phyloP scores from a whole-genome alignment of 2,113 vertebrate genomes.

The Engystomops pustulosus region DNA sequence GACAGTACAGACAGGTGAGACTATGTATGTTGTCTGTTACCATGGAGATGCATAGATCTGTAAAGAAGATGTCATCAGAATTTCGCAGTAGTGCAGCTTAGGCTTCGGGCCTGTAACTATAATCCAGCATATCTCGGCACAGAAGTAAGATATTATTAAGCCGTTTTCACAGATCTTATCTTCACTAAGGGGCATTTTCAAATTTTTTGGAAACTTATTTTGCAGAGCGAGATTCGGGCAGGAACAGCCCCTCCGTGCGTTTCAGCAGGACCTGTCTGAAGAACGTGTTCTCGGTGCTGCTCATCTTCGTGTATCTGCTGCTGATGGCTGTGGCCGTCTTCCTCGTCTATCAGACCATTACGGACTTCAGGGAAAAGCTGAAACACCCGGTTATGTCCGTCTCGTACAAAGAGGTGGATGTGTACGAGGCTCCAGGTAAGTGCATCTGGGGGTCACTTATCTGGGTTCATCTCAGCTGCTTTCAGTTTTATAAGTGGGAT shows the following conservation, averaged over 20 bases:
- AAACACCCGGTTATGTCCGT: slow-evolving; percentile 97
- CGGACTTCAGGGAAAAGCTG: slow-evolving; percentile 90
- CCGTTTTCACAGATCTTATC: too few species aligned
- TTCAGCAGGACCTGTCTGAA: slow-evolving; percentile 93
- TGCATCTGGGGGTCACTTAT: neutral
- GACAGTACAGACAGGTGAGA: too few species aligned
- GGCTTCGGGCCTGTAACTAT: neutral
- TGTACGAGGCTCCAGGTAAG: slow-evolving; percentile 88
- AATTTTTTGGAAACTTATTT: slow-evolving; percentile 2
- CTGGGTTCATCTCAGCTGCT: too few species aligned
- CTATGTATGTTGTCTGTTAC: too few species aligned
- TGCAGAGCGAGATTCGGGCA: slow-evolving; percentile 74
- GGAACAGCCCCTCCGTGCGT: slow-evolving; percentile 68
- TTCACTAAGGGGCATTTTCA: too few species aligned
- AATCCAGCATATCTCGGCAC: neutral
- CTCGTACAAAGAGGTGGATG: slow-evolving; percentile 91
- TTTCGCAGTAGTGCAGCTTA: neutral
- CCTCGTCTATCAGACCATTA: slow-evolving; percentile 95
- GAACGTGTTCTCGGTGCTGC: slow-evolving; percentile 89
- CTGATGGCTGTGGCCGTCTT: slow-evolving; percentile 90
- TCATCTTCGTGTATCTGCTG: slow-evolving; percentile 92
- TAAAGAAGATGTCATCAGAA: neutral
- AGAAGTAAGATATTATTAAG: neutral
- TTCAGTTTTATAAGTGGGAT: neutral
- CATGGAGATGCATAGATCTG: too few species aligned